These are phyloP conservation scores for Bombus polaris DNA, from an alignment of 1,140 invertebrate species.

Conservation along the genomic window DNA sequence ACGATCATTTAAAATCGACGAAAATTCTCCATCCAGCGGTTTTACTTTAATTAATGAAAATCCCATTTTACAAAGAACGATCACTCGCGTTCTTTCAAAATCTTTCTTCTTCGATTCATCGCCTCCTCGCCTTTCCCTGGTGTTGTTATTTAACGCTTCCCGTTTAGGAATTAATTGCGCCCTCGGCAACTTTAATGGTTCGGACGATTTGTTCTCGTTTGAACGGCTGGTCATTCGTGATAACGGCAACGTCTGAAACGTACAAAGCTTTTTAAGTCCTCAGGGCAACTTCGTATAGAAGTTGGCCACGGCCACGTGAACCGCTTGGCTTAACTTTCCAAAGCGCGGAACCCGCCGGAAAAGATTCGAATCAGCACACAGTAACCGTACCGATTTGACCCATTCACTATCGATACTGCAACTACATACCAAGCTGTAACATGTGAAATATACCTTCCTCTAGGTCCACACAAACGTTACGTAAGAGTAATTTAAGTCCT, in stretches of 20 bases:
- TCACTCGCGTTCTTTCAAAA: too few relatives aligned
- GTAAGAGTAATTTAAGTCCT: too few relatives aligned
- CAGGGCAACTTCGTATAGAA: conserved; percentile 6
- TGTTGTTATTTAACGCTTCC: background rate
- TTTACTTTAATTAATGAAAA: background rate
- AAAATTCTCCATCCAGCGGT: background rate
- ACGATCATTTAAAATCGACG: too few relatives aligned
- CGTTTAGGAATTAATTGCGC: conserved; percentile 26
- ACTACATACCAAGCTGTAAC: background rate
- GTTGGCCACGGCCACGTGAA: conserved; percentile 14
- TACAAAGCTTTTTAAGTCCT: conserved; percentile 46
- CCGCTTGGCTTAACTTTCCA: conserved; percentile 26
- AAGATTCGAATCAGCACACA: background rate
- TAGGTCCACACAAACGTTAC: too few relatives aligned
- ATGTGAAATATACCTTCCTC: too few relatives aligned
- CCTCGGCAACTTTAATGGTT: conserved; percentile 20
- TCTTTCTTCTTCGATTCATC: background rate
- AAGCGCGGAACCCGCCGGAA: background rate
- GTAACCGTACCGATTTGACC: too few relatives aligned
- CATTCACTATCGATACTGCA: background rate
- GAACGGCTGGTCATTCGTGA: conserved; percentile 35
- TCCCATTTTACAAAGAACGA: background rate
- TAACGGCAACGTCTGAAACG: conserved; percentile 35
- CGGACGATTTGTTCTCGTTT: conserved; percentile 23
- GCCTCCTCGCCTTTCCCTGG: background rate